These are phyloP conservation scores for Zaprionus ornatus DNA, from an alignment of 1,140 invertebrate genomes.

Conservation along the genomic window DNA sequence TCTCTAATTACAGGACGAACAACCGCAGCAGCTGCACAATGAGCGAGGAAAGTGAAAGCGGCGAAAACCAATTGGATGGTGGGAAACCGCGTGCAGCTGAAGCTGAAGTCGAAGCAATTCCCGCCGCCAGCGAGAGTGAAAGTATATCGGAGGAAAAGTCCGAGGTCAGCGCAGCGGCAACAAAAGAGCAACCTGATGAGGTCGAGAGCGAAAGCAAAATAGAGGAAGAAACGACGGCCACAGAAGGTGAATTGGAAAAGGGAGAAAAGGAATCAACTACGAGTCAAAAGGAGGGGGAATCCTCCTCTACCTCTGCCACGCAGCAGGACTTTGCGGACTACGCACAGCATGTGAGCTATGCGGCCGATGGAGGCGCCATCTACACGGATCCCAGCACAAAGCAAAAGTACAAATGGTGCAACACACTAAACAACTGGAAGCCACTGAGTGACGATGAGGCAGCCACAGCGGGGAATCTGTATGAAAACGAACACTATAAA, in stretches of 20 bases:
- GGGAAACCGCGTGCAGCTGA: background rate
- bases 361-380: slow-evolving; percentile 88
- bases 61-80: slow-evolving; percentile 1
- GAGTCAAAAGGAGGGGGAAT: background rate
- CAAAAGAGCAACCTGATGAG: background rate
- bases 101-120: background rate
- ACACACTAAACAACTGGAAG: slow-evolving; percentile 86
- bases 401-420: slow-evolving; percentile 88
- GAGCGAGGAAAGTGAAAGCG: slow-evolving; percentile 50
- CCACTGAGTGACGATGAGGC: slow-evolving; percentile 49
- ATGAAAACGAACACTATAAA: slow-evolving; percentile 88
- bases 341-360: slow-evolving; percentile 86
- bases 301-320: background rate
- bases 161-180: slow-evolving; percentile 9
- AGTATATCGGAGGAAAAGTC: slow-evolving; percentile 15
- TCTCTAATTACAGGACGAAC: slow-evolving; percentile 64
- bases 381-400: slow-evolving; percentile 89
- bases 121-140: slow-evolving; percentile 10
- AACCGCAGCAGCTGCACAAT: slow-evolving; percentile 29
- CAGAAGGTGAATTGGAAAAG: slow-evolving; percentile 1
- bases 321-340: slow-evolving; percentile 82
- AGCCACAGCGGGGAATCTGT: slow-evolving; percentile 84
- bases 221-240: background rate
- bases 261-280: background rate
- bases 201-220: slow-evolving; percentile 11